Evolutionary conservation across 2,888 invertebrate genomes (phyloP).

Genomic region (Meiosimyza platycephala): DNA sequence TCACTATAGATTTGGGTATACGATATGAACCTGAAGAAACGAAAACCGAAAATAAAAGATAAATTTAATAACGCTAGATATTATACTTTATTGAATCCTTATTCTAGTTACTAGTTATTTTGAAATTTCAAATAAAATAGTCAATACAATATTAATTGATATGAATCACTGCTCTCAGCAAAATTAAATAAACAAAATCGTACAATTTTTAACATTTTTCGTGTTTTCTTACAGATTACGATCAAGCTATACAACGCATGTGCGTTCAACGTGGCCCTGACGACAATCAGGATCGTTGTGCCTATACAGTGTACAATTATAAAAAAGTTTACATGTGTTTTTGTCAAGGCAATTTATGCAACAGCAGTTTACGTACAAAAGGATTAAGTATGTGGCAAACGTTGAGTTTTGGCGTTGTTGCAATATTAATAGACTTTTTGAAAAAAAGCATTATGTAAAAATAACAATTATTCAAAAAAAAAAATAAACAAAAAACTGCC

Average conservation of each 20-base stretch:
- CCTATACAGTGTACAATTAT: slow-evolving; percentile 84
- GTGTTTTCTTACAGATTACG: slow-evolving; percentile 74
- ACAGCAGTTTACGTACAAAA: slow-evolving; percentile 59
- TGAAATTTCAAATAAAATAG: too few species aligned
- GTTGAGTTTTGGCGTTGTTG: background rate
- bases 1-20: too few species aligned
- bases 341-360: slow-evolving; percentile 90
- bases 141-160: too few species aligned
- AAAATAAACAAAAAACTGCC: slow-evolving; percentile 2
- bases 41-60: too few species aligned
- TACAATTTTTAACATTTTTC: too few species aligned
- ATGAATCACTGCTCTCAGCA: too few species aligned
- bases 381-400: background rate
- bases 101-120: too few species aligned
- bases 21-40: too few species aligned
- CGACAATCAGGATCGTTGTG: slow-evolving; percentile 90
- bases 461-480: background rate
- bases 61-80: too few species aligned
- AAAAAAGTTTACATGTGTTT: slow-evolving; percentile 91
- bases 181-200: too few species aligned
- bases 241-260: slow-evolving; percentile 86
- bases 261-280: slow-evolving; percentile 89
- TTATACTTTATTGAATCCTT: too few species aligned
- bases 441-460: background rate
- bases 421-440: background rate